phyloP scores from a whole-genome alignment of 2,797 vertebrate species.

The Gobio occitaniae region DNA sequence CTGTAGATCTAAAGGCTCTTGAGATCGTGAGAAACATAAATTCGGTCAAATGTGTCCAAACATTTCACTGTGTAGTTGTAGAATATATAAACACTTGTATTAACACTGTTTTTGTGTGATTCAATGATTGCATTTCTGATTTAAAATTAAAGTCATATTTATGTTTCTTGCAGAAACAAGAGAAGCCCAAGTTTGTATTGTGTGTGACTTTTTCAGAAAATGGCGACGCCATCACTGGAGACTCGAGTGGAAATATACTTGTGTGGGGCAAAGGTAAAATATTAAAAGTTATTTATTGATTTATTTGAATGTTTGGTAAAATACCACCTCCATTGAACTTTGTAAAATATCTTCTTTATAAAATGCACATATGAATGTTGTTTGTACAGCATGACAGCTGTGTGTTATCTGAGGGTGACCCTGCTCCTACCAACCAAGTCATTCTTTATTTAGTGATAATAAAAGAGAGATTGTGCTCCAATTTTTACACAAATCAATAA shows the following conservation, averaged over 20 bases:
- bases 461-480: not conserved
- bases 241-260: slow-evolving; percentile 97
- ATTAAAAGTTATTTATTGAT: slow-evolving; percentile 7
- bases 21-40: not conserved
- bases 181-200: slow-evolving; percentile 99
- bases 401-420: slow-evolving; percentile 10
- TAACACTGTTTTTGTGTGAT: slow-evolving; percentile 28
- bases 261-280: slow-evolving; percentile 97
- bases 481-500: slow-evolving; percentile 1
- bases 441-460: not conserved
- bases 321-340: not conserved
- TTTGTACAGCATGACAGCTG: slow-evolving; percentile 17
- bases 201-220: slow-evolving; percentile 99
- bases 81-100: slow-evolving; percentile 6
- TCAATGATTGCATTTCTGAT: slow-evolving; percentile 45
- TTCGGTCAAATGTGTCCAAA: not conserved
- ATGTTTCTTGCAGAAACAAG: slow-evolving; percentile 90
- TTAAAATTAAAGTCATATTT: slow-evolving; percentile 63
- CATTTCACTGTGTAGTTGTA: not conserved
- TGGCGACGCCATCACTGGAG: slow-evolving; percentile 95
- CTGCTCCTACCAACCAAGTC: slow-evolving; percentile 1
- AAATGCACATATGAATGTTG: not conserved
- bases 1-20: not conserved
- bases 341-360: not conserved
- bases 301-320: slow-evolving; percentile 27